Evolutionary conservation across 2,888 invertebrate species (phyloP).

Genomic region (Eulithis testata): DNA sequence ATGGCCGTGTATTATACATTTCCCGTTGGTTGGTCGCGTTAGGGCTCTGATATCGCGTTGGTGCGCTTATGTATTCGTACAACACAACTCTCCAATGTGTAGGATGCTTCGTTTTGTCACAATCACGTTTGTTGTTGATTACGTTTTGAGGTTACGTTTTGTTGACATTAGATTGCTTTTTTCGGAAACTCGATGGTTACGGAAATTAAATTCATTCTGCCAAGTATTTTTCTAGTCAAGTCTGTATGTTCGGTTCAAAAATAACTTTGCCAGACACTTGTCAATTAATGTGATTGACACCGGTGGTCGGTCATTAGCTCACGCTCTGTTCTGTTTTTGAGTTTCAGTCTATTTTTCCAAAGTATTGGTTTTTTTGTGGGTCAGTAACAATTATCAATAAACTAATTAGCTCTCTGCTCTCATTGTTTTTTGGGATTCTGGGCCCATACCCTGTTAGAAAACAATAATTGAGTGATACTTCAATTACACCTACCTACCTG

Average conservation of each 20-base stretch:
- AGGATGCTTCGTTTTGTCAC: slow-evolving; percentile 53
- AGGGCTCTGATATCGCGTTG: slow-evolving; percentile 45
- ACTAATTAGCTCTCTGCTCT: slow-evolving; percentile 34
- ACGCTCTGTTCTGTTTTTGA: slow-evolving; percentile 28
- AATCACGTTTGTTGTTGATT: slow-evolving; percentile 77
- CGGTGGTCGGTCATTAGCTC: slow-evolving; percentile 74
- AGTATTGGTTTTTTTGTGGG: slow-evolving; percentile 52
- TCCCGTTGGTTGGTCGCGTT: slow-evolving; percentile 68
- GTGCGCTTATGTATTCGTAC: slow-evolving; percentile 36
- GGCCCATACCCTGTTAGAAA: slow-evolving; percentile 16
- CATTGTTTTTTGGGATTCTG: background rate
- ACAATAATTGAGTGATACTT: no score
- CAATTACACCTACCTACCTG: slow-evolving; percentile 4
- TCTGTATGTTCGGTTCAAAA: slow-evolving; percentile 43
- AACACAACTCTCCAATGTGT: slow-evolving; percentile 39
- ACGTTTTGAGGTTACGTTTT: slow-evolving; percentile 79
- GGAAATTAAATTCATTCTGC: slow-evolving; percentile 17
- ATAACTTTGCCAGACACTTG: slow-evolving; percentile 61
- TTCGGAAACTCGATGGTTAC: slow-evolving; percentile 31
- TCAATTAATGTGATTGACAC: slow-evolving; percentile 83
- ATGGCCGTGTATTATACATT: slow-evolving; percentile 81
- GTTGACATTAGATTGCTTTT: slow-evolving; percentile 68
- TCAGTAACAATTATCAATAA: slow-evolving; percentile 40
- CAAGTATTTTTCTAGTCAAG: slow-evolving; percentile 46
- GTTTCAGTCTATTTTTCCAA: slow-evolving; percentile 17